Evolutionary conservation across 2,113 vertebrate genomes (phyloP).

Genomic region (Alligator mississippiensis): DNA sequence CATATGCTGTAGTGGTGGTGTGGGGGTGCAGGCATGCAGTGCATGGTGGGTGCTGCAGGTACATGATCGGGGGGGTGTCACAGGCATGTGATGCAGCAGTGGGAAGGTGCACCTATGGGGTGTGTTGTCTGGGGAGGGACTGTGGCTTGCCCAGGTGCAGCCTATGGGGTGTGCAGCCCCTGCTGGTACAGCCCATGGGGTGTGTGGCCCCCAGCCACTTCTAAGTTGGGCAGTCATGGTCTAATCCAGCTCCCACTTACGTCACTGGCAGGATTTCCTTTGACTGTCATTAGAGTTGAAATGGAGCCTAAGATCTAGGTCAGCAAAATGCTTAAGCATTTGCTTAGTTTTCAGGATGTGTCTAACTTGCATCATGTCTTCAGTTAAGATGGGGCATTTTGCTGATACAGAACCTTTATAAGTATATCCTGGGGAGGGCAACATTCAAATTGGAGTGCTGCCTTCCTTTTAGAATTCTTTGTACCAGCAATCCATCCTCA

Average conservation of each 20-base stretch:
- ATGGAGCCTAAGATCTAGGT: background rate
- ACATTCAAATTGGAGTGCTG: slow-evolving; percentile 54
- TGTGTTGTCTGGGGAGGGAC: no score
- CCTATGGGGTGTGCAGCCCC: no score
- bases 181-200: no score
- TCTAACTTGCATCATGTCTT: background rate
- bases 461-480: slow-evolving; percentile 15
- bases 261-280: background rate
- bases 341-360: background rate
- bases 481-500: slow-evolving; percentile 61
- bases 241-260: background rate
- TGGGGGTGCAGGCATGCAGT: no score
- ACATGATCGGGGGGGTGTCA: no score
- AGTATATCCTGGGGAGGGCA: slow-evolving; percentile 53
- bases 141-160: no score
- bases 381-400: slow-evolving; percentile 42
- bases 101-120: no score
- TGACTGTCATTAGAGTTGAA: background rate
- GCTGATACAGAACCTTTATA: slow-evolving; percentile 55
- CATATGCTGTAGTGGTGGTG: no score
- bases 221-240: background rate
- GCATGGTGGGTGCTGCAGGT: no score
- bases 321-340: background rate
- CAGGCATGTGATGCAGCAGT: no score
- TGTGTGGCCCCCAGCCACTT: no score